phyloP scores from a whole-genome alignment of 2,113 vertebrate genomes.

The Anolis sagrei region DNA sequence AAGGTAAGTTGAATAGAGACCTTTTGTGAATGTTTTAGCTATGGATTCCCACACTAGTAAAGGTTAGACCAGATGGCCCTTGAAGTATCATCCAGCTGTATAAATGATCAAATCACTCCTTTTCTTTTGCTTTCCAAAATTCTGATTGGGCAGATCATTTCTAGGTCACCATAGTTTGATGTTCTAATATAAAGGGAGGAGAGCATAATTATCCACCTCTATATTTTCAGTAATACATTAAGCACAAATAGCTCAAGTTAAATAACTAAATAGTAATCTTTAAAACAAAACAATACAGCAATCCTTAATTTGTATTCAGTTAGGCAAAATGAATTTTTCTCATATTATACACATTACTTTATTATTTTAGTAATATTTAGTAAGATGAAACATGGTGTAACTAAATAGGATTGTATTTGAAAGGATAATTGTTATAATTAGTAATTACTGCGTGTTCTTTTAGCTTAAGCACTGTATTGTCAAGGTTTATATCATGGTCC shows the following conservation, averaged over 20 bases:
- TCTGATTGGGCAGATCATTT: constrained; percentile 9
- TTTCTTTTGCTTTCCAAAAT: background rate
- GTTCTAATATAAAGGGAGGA: background rate
- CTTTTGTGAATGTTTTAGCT: too few relatives aligned
- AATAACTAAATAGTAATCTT: background rate
- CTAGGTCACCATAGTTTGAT: background rate
- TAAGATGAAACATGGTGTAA: constrained; percentile 10
- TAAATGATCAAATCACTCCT: background rate
- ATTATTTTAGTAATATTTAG: background rate
- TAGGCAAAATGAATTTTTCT: background rate
- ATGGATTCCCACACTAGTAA: too few relatives aligned
- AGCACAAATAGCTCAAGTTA: background rate
- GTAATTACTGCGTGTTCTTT: constrained; percentile 26
- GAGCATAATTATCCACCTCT: background rate
- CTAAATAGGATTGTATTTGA: background rate
- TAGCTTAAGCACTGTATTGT: background rate
- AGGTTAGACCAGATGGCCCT: too few relatives aligned
- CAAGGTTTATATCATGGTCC: background rate
- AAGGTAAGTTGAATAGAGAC: too few relatives aligned
- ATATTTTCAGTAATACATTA: constrained; percentile 32
- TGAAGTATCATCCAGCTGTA: too few relatives aligned
- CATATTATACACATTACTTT: constrained; percentile 11
- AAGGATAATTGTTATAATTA: background rate
- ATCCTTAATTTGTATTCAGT: background rate
- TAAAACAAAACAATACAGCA: background rate